phyloP scores from a whole-genome alignment of 23 tunicate genomes.

The Diplosoma virens region DNA sequence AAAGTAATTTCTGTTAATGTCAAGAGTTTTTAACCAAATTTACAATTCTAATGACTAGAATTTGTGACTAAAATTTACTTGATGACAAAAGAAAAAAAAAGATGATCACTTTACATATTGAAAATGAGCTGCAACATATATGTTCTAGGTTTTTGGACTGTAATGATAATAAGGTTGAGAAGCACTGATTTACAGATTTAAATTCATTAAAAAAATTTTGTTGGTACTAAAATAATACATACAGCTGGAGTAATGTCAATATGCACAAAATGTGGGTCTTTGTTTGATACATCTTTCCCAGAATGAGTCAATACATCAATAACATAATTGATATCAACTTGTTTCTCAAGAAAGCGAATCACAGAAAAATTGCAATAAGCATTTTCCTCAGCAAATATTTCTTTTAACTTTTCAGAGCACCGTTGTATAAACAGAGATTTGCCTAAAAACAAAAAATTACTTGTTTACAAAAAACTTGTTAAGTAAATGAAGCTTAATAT shows the following conservation, averaged over 20 bases:
- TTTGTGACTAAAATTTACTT: too few relatives aligned
- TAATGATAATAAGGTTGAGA: too few relatives aligned
- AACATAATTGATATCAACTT: slow-evolving; percentile 45
- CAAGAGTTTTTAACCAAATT: too few relatives aligned
- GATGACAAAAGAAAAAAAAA: too few relatives aligned
- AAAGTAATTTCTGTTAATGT: too few relatives aligned
- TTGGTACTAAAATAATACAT: too few relatives aligned
- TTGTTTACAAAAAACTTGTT: too few relatives aligned
- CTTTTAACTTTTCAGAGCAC: slow-evolving; percentile 1
- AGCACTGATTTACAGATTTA: neutral
- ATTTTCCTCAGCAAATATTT: neutral
- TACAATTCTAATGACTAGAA: too few relatives aligned
- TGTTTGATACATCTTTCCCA: neutral
- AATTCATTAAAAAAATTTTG: neutral
- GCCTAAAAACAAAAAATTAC: slow-evolving; percentile 46
- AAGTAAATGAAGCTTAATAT: too few relatives aligned
- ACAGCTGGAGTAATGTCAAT: slow-evolving; percentile 61
- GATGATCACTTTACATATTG: too few relatives aligned
- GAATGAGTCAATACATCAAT: slow-evolving; percentile 24
- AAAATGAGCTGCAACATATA: too few relatives aligned
- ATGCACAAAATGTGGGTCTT: slow-evolving; percentile 34
- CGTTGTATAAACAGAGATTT: slow-evolving; percentile 44
- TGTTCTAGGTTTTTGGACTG: too few relatives aligned
- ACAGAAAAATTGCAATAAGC: slow-evolving; percentile 34
- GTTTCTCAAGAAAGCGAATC: slow-evolving; percentile 61